Base-by-base conservation (phyloP, 2,888 invertebrate species). In the Metacarcinus magister region DNA sequence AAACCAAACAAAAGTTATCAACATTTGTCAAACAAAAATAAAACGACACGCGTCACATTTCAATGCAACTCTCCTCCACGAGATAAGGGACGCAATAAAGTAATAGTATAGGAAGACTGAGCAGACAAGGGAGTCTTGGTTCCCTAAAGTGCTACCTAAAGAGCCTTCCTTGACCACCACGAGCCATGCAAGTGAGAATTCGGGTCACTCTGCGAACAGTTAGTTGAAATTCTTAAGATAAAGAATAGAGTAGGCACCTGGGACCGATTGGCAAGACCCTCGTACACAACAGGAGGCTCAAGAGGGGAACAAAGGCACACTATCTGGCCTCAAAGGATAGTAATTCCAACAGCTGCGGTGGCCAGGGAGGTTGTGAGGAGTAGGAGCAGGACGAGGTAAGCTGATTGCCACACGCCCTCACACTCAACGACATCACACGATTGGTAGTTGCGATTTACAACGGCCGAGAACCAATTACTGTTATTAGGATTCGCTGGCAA, bases 401-500 rank as follows among this genome's bases (percentile, higher is more conserved):
- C 67, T n/a, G 67, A 67, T 67, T 67, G n/a, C 67, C 67, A n/a
- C n/a, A n/a, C 67, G 67, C 67, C 19, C 67, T 67, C n/a, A 5
- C 1, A 54, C 23, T 67, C n/a, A n/a, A n/a, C 23, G 67, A 67
- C 67, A 67, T n/a, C 23, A n/a, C 67, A 23, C 5, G 67, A 23
- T n/a, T 67, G 67, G 23, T 67, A 67, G n/a, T 67, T 67, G 19
- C 67, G 67, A 67, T 67, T 67, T 67, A 67, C 67, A 67, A 67
- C 23, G n/a, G 23, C 67, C 67, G 19, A n/a, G 67, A 19, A 67
- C 67, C 67, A 67, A 67, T 67, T 67, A 67, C 67, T n/a, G 67
- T 67, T n/a, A 67, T 67, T 67, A 67, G n/a, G 67, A 67, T n/a
- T n/a, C n/a, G n/a, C 67, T n/a, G n/a, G 67, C 67, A 67, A 67